A percentile compares a stretch with the other conserved stretches of the same genome.
These are phyloP conservation scores for Dolichallabes microphthalmus DNA, from an alignment of 2,113 vertebrate genomes.

Conservation along the genomic window DNA sequence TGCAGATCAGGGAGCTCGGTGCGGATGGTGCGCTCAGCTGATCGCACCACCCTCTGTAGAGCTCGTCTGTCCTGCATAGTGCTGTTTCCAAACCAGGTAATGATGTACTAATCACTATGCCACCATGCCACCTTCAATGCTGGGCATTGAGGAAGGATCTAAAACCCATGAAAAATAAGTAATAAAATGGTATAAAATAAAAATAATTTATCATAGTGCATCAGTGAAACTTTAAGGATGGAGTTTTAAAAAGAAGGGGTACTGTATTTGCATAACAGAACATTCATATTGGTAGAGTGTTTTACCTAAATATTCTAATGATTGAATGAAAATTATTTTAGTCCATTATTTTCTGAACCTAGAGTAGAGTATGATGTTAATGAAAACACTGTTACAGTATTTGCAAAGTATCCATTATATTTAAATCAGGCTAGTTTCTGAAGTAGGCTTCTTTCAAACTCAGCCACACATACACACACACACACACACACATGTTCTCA, in stretches of 20 bases:
- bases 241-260: neutral
- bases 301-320: no score
- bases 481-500: neutral
- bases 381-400: no score
- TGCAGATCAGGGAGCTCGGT: no score
- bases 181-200: neutral
- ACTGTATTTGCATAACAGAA: no score
- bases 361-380: neutral
- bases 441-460: neutral
- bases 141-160: neutral
- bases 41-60: no score
- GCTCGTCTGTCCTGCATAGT: no score
- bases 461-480: conserved; percentile 7
- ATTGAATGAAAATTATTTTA: neutral
- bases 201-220: neutral
- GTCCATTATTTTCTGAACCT: neutral
- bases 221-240: neutral
- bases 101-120: no score
- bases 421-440: neutral
- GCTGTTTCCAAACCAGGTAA: no score
- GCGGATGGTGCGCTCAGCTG: no score
- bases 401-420: neutral
- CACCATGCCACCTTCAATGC: neutral
- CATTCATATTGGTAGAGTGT: no score
- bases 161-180: neutral